phyloP scores from a whole-genome alignment of 2,888 invertebrate genomes.

The Ophion slaviceki region DNA sequence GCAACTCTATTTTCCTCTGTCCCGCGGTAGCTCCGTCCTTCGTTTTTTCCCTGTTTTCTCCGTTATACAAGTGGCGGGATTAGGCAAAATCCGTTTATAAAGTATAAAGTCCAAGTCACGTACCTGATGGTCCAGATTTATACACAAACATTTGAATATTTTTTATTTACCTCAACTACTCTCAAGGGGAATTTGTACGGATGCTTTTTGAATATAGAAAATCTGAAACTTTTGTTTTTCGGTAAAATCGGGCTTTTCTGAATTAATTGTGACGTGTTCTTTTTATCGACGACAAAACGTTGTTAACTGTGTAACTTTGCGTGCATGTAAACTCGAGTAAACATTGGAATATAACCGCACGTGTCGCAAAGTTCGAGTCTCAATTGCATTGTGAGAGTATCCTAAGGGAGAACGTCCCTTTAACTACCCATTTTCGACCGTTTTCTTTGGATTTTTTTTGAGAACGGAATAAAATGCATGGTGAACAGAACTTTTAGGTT shows the following conservation, averaged over 20 bases:
- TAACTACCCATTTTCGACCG: too few species aligned
- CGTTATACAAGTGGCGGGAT: slow-evolving; percentile 45
- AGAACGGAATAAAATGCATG: too few species aligned
- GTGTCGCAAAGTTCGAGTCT: neutral
- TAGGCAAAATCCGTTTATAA: slow-evolving; percentile 62
- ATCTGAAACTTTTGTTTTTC: neutral
- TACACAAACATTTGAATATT: slow-evolving; percentile 11
- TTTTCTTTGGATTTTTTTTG: too few species aligned
- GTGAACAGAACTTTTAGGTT: too few species aligned
- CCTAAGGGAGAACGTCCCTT: too few species aligned
- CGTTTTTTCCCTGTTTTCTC: slow-evolving; percentile 8
- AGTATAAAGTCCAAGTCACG: slow-evolving; percentile 50
- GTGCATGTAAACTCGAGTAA: neutral
- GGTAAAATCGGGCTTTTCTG: neutral
- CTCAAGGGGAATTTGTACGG: neutral
- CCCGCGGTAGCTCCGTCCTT: slow-evolving; percentile 29
- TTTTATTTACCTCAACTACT: slow-evolving; percentile 2
- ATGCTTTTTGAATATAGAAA: neutral
- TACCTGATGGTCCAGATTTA: slow-evolving; percentile 37
- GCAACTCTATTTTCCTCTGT: slow-evolving; percentile 56
- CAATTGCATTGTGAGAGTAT: neutral
- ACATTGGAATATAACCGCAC: neutral
- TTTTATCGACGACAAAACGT: neutral
- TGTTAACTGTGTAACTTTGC: neutral
- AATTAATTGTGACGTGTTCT: neutral